These are phyloP conservation scores for Aricia artaxerxes DNA, from an alignment of 2,888 invertebrate genomes.

Conservation along the genomic window DNA sequence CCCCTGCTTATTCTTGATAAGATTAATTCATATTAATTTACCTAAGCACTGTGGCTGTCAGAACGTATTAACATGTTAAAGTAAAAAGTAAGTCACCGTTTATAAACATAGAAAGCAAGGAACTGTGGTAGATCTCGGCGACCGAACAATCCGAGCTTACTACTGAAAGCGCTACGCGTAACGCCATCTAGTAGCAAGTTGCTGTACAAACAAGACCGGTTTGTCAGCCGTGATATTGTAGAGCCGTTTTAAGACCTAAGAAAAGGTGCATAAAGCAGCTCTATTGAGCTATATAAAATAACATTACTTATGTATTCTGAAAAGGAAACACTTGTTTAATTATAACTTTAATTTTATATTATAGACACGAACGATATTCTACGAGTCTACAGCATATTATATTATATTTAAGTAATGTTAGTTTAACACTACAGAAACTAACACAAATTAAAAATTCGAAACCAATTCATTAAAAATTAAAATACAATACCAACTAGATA, in stretches of 20 bases:
- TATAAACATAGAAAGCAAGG: neutral
- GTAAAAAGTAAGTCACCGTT: neutral
- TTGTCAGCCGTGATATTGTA: conserved; percentile 33
- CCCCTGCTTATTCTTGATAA: too few species aligned
- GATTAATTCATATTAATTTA: too few species aligned
- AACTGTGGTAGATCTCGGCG: neutral
- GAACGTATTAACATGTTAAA: neutral
- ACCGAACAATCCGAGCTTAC: neutral
- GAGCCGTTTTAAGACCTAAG: neutral
- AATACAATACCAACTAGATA: neutral
- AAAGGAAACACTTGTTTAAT: neutral
- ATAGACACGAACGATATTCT: neutral
- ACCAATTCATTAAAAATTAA: conserved; percentile 9
- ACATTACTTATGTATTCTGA: neutral
- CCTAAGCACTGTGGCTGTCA: neutral
- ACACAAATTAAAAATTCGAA: neutral
- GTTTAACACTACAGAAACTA: neutral
- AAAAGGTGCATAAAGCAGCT: neutral
- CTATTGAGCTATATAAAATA: neutral
- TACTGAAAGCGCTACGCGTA: conserved; percentile 43
- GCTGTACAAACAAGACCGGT: conserved; percentile 48
- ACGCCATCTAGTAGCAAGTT: conserved; percentile 62
- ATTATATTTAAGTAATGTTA: neutral
- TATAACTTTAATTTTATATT: neutral
- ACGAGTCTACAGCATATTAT: neutral